Base-by-base conservation (phyloP, 1,140 invertebrate species). In the Battus philenor region DNA sequence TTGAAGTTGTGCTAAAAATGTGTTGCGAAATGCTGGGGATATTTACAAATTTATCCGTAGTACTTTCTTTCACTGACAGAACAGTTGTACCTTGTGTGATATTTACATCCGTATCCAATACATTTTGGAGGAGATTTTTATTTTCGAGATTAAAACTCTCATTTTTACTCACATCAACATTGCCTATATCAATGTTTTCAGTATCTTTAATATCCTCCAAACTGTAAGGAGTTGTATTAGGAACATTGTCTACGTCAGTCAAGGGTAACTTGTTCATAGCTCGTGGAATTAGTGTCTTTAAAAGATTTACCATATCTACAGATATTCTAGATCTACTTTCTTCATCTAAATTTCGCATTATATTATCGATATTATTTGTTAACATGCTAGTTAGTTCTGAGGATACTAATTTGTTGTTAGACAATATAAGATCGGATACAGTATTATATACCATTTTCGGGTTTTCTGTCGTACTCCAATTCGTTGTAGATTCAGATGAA, bases 321-420 rank as follows among this genome's bases (percentile, higher is more conserved):
- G 68, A 76, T 55, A 85, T 50, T 61, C 50, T 81, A 57, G 64
- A 68, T 69, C 62, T 79, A 68, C 70, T 78, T 20, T 68, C 64
- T 32, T 79, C 72, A 51, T 83, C 74, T 77, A 85, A 75, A 61
- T 73, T 79, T 59, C 70, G 50, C 24, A 85, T 70, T 54, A 85
- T 85, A 61, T 62, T 67, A 68, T 63, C 72, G 47, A 85, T 85
- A 54, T 85, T 82, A 76, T 74, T 81, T 38, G 81, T 71, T 51
- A 85, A 74, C 81, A 85, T 85, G 78, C 78, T 83, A 67, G 81
- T 85, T 83, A 85, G 70, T 76, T 75, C 78, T 39, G 77, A 72
- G 15, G 81, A 85, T 20, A 85, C 71, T 70, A 85, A 50, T 66
- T 72, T 72, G 54, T 82, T 83, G 70, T 81, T 85, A 54, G 79